Evolutionary conservation across 2,888 invertebrate species (phyloP), one percentile per base, ranked within the genome.

Genomic region (Ophion costatus): DNA sequence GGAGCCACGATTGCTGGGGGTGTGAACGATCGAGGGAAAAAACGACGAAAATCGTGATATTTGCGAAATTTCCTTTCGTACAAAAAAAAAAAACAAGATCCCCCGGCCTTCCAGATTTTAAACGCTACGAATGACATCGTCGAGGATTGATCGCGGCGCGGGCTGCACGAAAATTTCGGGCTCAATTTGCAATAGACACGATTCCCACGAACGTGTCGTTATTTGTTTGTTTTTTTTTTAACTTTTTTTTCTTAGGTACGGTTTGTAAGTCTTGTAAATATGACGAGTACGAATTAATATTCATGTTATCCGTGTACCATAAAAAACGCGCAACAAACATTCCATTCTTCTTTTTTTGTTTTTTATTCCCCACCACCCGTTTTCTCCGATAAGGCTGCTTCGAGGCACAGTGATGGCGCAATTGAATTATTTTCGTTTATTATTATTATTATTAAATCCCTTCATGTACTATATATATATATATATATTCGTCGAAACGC

Each of bases 231-330:
- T 57, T 20, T 66, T 33, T 64, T 66, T 57, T 77, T 59, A n/a
- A 24, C 9, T 81, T 82, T 71, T 85, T 82, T 83, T 85, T 83
- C 80, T 86, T 90, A 92, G 91, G 89, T 91, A 90, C 89, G 91
- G 92, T 91, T 93, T 93, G 91, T 92, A 93, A 93, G 93, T 92
- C 91, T 93, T 93, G 93, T 93, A 93, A 92, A 93, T 93, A 93
- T 90, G 90, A 93, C 90, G 90, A 88, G 89, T 91, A 90, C 88
- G 90, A 91, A 90, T 87, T 86, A 89, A 90, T 91, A 90, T 90
- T 92, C 89, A 91, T 90, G 89, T 90, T 92, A 90, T 91, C 88
- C 89, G 89, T 93, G 93, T 93, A 93, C 90, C 91, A 93, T 93
- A 93, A 90, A 88, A 89, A 87, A 51, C 51, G 51, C 86, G 90